Conservation (phyloP, 2,113 vertebrate species). For the Hucho hucho region DNA sequence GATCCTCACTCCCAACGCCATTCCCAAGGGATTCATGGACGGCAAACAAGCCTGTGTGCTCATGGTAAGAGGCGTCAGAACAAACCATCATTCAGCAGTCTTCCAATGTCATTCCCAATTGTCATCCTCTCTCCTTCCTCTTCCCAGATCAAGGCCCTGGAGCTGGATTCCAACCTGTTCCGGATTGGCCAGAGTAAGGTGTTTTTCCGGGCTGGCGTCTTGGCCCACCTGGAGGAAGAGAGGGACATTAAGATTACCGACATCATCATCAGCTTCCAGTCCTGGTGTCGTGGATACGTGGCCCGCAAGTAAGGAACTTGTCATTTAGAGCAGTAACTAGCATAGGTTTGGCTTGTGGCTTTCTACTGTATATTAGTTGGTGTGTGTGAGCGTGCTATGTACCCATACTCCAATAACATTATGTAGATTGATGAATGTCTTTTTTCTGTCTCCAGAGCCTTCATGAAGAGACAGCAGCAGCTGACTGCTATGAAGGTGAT, state of each 20-base stretch:
- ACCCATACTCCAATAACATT: not conserved
- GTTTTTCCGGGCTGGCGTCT: conserved; percentile 95
- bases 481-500: conserved; percentile 97
- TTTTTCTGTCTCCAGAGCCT: conserved; percentile 77
- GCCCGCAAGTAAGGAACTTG: conserved; percentile 86
- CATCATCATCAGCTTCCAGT: conserved; percentile 97
- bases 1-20: conserved; percentile 94
- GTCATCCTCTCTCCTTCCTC: not conserved
- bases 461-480: conserved; percentile 93
- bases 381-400: not conserved
- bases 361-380: not conserved
- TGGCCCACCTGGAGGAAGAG: conserved; percentile 98
- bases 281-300: conserved; percentile 93
- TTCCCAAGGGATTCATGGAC: conserved; percentile 98
- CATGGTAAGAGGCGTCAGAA: conserved; percentile 82
- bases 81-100: no score
- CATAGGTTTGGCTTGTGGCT: not conserved
- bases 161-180: conserved; percentile 94
- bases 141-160: conserved; percentile 90
- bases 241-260: conserved; percentile 98
- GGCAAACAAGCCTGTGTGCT: conserved; percentile 96
- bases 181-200: conserved; percentile 98
- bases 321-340: not conserved
- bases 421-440: no score
- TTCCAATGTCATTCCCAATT: not conserved